Conservation (phyloP, 2,113 vertebrate genomes). For the Prionailurus viverrinus region DNA sequence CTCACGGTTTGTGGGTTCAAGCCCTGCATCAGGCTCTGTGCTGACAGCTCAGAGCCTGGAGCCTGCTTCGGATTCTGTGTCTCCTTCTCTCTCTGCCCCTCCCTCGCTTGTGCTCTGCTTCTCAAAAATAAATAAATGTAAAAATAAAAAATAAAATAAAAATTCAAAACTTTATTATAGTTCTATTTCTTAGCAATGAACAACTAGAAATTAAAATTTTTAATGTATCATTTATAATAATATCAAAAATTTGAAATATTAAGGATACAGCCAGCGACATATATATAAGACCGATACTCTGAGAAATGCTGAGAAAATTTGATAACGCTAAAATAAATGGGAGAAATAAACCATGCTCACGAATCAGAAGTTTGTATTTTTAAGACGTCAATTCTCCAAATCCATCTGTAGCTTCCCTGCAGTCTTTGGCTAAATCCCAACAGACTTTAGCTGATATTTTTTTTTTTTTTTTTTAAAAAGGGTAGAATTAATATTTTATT, state of each 20-base stretch:
- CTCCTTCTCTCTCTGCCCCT: too few relatives aligned
- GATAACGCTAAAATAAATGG: neutral
- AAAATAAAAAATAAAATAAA: too few relatives aligned
- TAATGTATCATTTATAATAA: neutral
- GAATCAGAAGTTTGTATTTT: neutral
- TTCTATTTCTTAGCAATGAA: neutral
- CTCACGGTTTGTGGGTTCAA: too few relatives aligned
- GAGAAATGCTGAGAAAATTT: neutral
- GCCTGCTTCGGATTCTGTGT: too few relatives aligned
- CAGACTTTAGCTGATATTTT: too few relatives aligned
- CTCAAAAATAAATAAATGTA: too few relatives aligned
- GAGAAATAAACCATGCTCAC: neutral
- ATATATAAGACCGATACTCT: neutral
- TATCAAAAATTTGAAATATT: neutral
- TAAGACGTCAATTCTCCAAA: neutral
- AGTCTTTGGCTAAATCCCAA: neutral
- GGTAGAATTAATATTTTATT: conserved; percentile 87
- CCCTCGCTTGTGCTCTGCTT: too few relatives aligned
- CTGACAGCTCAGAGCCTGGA: too few relatives aligned
- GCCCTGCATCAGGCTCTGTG: too few relatives aligned
- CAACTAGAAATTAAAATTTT: neutral
- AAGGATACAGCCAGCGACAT: too few relatives aligned
- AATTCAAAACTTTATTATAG: neutral
- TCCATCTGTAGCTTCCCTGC: neutral
- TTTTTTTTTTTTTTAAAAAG: conserved; percentile 85